These are phyloP conservation scores for Pterostichus madidus DNA, from an alignment of 2,888 invertebrate species.

Conservation along the genomic window DNA sequence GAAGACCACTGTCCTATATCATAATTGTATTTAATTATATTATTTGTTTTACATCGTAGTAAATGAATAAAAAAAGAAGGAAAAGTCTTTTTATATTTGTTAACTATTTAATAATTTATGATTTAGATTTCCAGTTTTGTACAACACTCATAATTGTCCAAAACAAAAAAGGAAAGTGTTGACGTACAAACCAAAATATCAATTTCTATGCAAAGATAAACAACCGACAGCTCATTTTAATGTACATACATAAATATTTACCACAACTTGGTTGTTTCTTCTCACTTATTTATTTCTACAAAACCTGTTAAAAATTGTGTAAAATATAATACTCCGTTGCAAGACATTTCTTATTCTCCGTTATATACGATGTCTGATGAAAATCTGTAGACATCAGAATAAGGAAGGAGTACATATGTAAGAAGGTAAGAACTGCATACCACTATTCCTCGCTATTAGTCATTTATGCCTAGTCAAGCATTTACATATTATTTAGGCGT, in stretches of 20 bases:
- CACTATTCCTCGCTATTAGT: constrained; percentile 8
- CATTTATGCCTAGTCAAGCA: constrained; percentile 11
- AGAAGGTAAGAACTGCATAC: constrained; percentile 26
- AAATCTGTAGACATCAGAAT: constrained; percentile 15
- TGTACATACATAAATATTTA: neutral
- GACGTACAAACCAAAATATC: too few species aligned
- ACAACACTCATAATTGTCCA: neutral
- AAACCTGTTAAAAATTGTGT: neutral
- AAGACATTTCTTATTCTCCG: constrained; percentile 13
- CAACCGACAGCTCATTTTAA: neutral
- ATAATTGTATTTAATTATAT: too few species aligned
- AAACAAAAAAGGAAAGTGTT: too few species aligned
- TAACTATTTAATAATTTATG: too few species aligned
- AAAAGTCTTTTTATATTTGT: too few species aligned
- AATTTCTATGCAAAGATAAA: neutral
- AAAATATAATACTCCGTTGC: constrained; percentile 15
- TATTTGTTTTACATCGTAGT: too few species aligned
- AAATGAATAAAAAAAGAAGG: too few species aligned
- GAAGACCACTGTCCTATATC: too few species aligned
- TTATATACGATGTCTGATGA: constrained; percentile 42
- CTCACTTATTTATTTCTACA: constrained; percentile 4
- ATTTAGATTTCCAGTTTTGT: too few species aligned
- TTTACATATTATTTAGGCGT: constrained; percentile 54
- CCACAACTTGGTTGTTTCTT: constrained; percentile 11
- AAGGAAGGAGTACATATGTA: constrained; percentile 40